Base-by-base conservation (phyloP, 2,797 vertebrate genomes). In the Thaleichthys pacificus region DNA sequence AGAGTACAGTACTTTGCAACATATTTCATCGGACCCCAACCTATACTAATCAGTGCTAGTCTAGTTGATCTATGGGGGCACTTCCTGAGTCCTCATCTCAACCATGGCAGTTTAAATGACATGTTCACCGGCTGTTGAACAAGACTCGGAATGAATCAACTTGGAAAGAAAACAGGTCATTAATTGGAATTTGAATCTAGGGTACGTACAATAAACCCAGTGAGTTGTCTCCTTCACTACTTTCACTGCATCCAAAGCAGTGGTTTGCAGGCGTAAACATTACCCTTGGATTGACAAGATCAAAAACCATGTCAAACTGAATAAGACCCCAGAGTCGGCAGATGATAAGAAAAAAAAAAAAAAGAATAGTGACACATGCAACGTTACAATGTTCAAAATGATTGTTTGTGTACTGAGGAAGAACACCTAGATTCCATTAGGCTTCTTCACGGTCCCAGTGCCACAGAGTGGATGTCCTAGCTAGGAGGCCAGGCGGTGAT, bases 1-100 rank as follows among this genome's bases (percentile, higher is more conserved):
- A 71, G 70, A 47, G 19, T 81, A 81, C 84, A 84, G 82, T 86
- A 86, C 79, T 70, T 69, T 24, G 80, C 32, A 77, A 60, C 74
- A 71, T 67, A 74, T 71, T 49, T 30, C 54, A 66, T 14, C 38
- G 62, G 61, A 77, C 67, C 35, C 73, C 77, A 69, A 77, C 72
- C 81, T 81, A 80, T 70, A 81, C 80, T 81, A 32, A 72, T 68
- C 80, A 73, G 49, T 49, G 77, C 84, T 75, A 74, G 57, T 75
- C 71, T 67, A 28, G 78, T 82, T 75, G 72, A 47, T 77, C 71
- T 64, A 22, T 0, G 61, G 42, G 42, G 82, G 76, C 77, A 60
- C 71, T 49, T 74, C 82, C 79, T 64, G 49, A 80, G 76, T 80
- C 75, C 71, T 79, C 42, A 64, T 69, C 84, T 80, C 76, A 71